Conservation (phyloP, 2,797 vertebrate genomes). For the Neomorphus geoffroyi region DNA sequence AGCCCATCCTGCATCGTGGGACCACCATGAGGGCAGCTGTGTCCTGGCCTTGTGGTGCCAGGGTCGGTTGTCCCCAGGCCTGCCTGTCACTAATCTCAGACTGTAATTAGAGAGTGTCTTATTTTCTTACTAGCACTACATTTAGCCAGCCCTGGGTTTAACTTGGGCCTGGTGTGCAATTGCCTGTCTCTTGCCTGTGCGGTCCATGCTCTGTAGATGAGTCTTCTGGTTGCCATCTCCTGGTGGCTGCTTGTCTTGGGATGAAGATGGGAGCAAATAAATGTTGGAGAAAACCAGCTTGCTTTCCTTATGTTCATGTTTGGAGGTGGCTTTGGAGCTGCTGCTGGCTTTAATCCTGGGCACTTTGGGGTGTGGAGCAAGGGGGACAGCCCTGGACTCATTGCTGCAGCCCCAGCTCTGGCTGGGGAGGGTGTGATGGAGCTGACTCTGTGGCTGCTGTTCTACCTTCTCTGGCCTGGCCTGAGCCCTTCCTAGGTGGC, state of each 20-base stretch:
- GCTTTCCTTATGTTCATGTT: neutral
- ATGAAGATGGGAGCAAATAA: conserved; percentile 40
- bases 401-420: fast-evolving
- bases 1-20: neutral
- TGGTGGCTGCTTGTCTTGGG: neutral
- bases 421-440: fast-evolving
- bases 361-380: fast-evolving
- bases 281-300: neutral
- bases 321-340: fast-evolving
- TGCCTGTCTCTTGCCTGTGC: fast-evolving
- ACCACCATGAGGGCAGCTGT: neutral
- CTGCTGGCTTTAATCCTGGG: fast-evolving
- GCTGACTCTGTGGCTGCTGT: fast-evolving
- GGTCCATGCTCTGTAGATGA: neutral
- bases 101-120: conserved; percentile 51
- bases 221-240: neutral
- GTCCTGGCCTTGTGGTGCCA: fast-evolving
- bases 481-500: neutral
- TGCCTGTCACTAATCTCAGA: conserved; percentile 32
- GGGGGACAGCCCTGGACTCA: fast-evolving
- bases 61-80: neutral
- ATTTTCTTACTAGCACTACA: conserved; percentile 49
- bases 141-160: neutral
- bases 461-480: neutral
- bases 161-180: neutral